phyloP scores from a whole-genome alignment of 2,113 vertebrate genomes.

The Noctilio leporinus region DNA sequence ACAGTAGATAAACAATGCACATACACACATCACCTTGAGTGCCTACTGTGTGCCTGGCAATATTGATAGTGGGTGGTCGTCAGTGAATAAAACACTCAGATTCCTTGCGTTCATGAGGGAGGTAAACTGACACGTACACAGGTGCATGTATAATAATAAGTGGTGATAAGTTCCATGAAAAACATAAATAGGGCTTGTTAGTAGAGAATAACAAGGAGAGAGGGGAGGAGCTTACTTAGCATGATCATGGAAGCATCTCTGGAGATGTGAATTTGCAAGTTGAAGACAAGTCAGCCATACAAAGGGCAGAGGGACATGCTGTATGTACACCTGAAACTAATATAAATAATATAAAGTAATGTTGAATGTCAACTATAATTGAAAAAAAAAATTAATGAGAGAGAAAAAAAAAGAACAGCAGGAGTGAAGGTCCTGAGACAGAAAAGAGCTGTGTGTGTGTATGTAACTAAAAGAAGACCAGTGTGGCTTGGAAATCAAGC shows the following conservation, averaged over 20 bases:
- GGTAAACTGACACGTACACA: background rate
- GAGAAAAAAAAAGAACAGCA: background rate
- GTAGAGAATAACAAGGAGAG: background rate
- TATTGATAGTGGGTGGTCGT: background rate
- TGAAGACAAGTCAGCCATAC: background rate
- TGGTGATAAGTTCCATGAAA: background rate
- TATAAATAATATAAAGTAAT: background rate
- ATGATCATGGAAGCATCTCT: background rate
- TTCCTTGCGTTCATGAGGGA: background rate
- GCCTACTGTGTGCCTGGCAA: background rate
- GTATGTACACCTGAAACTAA: background rate
- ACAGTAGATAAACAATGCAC: background rate
- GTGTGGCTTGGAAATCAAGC: background rate
- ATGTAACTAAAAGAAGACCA: background rate
- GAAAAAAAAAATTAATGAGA: background rate
- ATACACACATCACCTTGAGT: background rate
- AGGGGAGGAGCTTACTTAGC: background rate
- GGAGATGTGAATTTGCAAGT: background rate
- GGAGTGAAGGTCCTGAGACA: background rate
- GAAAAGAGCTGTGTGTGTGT: background rate
- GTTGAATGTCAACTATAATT: background rate
- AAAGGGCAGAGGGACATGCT: background rate
- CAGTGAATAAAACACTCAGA: background rate
- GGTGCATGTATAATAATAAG: background rate
- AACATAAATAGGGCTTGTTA: background rate